Evolutionary conservation across 1,140 invertebrate genomes (phyloP).

Genomic region (Drosophila auraria): DNA sequence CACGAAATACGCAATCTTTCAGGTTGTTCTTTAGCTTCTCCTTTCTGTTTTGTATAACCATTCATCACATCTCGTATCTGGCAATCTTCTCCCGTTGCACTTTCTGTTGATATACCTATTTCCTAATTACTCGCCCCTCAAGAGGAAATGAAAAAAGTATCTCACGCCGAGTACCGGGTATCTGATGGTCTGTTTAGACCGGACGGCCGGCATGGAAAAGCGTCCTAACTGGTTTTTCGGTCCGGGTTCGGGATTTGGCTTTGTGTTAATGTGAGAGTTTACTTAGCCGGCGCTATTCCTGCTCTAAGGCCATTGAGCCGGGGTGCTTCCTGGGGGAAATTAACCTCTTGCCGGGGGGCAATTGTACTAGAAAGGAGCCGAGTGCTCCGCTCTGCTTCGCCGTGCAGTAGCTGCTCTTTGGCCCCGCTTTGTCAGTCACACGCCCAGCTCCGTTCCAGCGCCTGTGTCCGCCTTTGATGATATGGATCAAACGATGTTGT

Average conservation of each 20-base stretch:
- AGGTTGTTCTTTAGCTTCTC: not conserved
- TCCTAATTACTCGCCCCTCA: constrained; percentile 12
- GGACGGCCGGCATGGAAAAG: not conserved
- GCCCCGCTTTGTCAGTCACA: constrained; percentile 43
- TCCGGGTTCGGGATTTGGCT: constrained; percentile 34
- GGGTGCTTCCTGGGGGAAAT: constrained; percentile 76
- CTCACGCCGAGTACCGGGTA: constrained; percentile 9
- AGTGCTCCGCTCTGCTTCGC: constrained; percentile 20
- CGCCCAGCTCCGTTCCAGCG: constrained; percentile 1
- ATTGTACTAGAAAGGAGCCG: constrained; percentile 9
- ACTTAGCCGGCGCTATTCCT: constrained; percentile 67
- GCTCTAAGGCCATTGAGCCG: constrained; percentile 77
- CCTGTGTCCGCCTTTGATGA: constrained; percentile 35
- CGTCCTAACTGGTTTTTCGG: constrained; percentile 37
- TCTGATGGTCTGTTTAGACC: constrained; percentile 25
- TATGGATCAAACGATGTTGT: constrained; percentile 83
- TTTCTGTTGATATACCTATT: constrained; percentile 13
- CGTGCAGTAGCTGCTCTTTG: constrained; percentile 40
- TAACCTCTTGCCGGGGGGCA: constrained; percentile 71
- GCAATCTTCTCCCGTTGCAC: not conserved
- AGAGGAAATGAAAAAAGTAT: constrained; percentile 14
- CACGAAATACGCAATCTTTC: not conserved
- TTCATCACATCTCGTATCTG: not conserved
- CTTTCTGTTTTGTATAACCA: not conserved
- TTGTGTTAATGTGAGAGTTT: constrained; percentile 76